phyloP scores from a whole-genome alignment of 2,113 vertebrate species.

The Dromas ardeola region DNA sequence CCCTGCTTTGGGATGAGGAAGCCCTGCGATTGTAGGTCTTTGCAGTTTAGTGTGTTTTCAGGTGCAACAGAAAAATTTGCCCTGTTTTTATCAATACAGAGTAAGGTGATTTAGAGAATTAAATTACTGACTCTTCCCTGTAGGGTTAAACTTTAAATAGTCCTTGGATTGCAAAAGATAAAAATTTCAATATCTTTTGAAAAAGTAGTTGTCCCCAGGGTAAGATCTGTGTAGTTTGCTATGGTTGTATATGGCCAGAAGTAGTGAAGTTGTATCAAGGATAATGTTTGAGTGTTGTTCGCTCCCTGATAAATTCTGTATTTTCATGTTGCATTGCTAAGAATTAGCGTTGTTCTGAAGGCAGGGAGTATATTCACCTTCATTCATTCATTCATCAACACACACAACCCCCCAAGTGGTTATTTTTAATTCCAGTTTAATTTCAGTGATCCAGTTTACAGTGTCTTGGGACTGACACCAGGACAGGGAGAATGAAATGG shows the following conservation, averaged over 20 bases:
- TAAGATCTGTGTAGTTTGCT: background rate
- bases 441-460: background rate
- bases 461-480: background rate
- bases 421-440: slow-evolving; percentile 23
- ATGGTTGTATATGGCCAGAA: background rate
- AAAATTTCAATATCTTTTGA: background rate
- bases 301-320: background rate
- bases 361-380: background rate
- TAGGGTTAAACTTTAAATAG: background rate
- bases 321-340: background rate
- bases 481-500: background rate
- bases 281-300: background rate
- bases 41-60: background rate
- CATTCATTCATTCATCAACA: background rate
- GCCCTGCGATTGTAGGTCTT: accelerated
- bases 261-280: background rate
- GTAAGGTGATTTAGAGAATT: background rate
- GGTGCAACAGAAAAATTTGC: background rate
- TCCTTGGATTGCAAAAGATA: background rate
- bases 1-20: background rate
- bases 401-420: background rate
- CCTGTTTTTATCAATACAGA: background rate
- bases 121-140: background rate
- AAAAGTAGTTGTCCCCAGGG: background rate
- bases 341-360: background rate